These are phyloP conservation scores for Patagioenas fasciata DNA, from an alignment of 2,113 vertebrate species.

Conservation along the genomic window DNA sequence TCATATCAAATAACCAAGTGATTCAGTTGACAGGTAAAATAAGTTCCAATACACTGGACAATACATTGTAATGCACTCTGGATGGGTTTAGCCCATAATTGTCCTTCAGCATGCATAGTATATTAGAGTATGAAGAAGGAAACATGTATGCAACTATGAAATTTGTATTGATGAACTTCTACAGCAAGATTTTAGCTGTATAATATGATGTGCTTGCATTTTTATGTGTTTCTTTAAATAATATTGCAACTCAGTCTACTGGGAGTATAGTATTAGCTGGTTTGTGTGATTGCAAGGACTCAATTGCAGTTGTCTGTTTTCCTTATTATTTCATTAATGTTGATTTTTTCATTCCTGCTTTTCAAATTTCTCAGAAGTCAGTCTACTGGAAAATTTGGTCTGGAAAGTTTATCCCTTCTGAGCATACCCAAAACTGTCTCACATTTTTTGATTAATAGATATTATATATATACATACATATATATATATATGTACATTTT, in stretches of 20 bases:
- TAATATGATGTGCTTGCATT: not conserved
- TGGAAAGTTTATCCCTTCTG: not conserved
- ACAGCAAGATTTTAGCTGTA: not conserved
- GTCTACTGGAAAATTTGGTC: not conserved
- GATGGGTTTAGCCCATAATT: not conserved
- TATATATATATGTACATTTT: not conserved
- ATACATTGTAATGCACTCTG: not conserved
- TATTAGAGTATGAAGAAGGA: not conserved
- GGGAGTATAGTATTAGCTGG: not conserved
- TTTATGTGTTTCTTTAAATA: constrained; percentile 20
- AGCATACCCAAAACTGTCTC: not conserved
- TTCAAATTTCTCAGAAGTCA: constrained; percentile 4
- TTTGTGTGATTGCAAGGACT: not conserved
- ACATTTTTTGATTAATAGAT: not conserved
- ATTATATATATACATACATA: not conserved
- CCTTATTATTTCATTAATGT: not conserved
- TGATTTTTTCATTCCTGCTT: not conserved
- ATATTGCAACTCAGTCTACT: not conserved
- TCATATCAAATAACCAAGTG: not conserved
- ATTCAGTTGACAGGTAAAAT: constrained; percentile 29
- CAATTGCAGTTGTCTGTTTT: not conserved
- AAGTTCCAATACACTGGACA: constrained; percentile 43
- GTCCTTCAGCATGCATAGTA: not conserved
- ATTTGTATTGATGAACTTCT: constrained; percentile 22
- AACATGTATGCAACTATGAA: not conserved